phyloP scores from a whole-genome alignment of 2,113 vertebrate species.

The Erpornis zantholeuca region DNA sequence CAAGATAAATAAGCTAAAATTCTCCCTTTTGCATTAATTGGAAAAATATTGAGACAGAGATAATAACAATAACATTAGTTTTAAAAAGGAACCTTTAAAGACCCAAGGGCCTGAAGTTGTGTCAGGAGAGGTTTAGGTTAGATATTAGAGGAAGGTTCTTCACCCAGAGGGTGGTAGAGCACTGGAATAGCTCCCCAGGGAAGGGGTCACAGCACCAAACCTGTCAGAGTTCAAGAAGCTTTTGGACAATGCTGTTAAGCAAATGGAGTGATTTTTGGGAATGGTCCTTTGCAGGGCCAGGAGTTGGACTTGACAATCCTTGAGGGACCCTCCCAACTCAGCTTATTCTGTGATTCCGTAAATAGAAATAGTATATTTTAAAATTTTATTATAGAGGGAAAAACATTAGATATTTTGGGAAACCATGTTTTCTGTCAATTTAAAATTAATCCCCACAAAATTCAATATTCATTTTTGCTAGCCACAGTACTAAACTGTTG shows the following conservation, averaged over 20 bases:
- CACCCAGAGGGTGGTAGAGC: accelerated
- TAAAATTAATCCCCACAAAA: not conserved
- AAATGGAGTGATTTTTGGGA: accelerated
- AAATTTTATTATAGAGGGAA: not conserved
- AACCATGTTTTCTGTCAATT: not conserved
- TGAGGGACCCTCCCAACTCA: not conserved
- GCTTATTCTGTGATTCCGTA: not conserved
- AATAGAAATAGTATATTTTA: not conserved
- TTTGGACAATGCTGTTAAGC: not conserved
- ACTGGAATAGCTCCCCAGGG: not conserved
- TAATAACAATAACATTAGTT: not conserved
- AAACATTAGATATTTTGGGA: not conserved
- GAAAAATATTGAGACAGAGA: not conserved
- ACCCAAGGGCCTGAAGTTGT: not conserved
- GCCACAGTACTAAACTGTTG: not conserved
- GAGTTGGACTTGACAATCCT: not conserved
- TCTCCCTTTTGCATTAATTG: not conserved
- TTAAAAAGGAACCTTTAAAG: not conserved
- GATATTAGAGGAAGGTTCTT: not conserved
- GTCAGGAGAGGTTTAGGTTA: not conserved
- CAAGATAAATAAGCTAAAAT: not conserved
- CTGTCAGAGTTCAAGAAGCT: accelerated
- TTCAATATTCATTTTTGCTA: not conserved
- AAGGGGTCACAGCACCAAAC: accelerated
- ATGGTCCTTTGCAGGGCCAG: not conserved